A percentile compares a stretch with the other conserved stretches of the same genome.
Conservation (phyloP, 2,888 invertebrate species). For the Ephialtes manifestator region DNA sequence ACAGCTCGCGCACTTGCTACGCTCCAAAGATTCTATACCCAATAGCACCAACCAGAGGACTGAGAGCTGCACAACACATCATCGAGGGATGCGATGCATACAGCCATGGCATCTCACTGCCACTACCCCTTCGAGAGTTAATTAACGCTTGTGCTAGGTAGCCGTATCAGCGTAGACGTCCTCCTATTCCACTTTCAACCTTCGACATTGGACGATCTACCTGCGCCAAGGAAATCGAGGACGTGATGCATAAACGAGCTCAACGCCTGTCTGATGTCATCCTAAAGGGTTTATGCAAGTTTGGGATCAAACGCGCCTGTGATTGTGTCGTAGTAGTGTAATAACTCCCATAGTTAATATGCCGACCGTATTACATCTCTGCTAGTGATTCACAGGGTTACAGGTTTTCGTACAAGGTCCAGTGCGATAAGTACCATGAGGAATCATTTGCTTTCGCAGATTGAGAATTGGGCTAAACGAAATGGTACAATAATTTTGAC, state of each 20-base stretch:
- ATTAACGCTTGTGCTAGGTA: conserved; percentile 56
- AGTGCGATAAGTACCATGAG: not conserved
- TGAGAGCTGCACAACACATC: conserved; percentile 30
- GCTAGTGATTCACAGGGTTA: not conserved
- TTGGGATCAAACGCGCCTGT: not conserved
- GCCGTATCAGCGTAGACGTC: conserved; percentile 33
- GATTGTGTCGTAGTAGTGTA: not conserved
- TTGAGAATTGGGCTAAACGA: not conserved
- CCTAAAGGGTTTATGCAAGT: conserved; percentile 15
- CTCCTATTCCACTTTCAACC: conserved; percentile 35
- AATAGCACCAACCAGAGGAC: conserved; percentile 29
- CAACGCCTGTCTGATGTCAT: not conserved
- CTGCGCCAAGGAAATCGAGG: not conserved
- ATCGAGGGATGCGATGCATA: conserved; percentile 2
- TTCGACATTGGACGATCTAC: not conserved
- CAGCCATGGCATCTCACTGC: not conserved
- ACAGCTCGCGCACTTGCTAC: conserved; percentile 30
- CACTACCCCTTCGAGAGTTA: conserved; percentile 47
- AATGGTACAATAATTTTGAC: no score
- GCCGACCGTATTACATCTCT: not conserved
- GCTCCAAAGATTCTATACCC: conserved; percentile 35
- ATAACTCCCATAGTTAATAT: not conserved
- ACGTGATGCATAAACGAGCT: not conserved
- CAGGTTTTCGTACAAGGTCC: no score
- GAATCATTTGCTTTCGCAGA: not conserved